Evolutionary conservation across 2,113 vertebrate species (phyloP), one percentile per base, ranked within the genome.

Genomic region (Cryptotis parvus): DNA sequence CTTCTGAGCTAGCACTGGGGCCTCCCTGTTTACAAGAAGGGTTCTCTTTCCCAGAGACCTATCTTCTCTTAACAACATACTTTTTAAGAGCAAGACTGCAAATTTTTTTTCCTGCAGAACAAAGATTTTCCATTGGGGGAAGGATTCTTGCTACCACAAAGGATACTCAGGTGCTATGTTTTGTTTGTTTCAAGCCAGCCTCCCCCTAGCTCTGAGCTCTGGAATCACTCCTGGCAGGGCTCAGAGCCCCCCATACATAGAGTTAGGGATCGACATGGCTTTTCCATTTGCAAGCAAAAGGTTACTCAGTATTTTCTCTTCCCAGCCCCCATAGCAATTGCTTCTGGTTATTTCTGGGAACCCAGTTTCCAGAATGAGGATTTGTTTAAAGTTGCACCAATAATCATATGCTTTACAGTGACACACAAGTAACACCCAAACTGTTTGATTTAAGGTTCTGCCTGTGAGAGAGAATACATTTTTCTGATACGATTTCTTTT

Each of bases 21-120:
- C 14, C 49, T 63, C 83, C 41, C 61, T 78, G 3, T 80, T 73
- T 29, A 75, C 66, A 82, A 87, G 33, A 92, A 35, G 16, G 41
- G 41, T 49, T 61, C 41, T 74, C 20, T 20, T 89, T 89, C 90
- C 65, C 65, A 84, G 33, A 89, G 49, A 3, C 69, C 41, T 78
- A 77, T 81, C 84, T 87, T 31, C 35, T 86, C 68, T 69, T 77
- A 43, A 94, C 63, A 72, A 82, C 77, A 88, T 93, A 78, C 77
- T 91, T 93, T n/a, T 91, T 4, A 68, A 83, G 58, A 79, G 24
- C 9, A 45, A 8, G 2, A 68, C 68, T 90, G 78, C 61, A 84
- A 69, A 80, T 89, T 43, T n/a, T n/a, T n/a, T n/a, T n/a, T n/a
- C n/a, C n/a, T 68, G 29, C 90, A 84, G 76, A 72, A 68, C 83